Conservation (phyloP, 1,140 invertebrate species). For the Pteromalus puparum region DNA sequence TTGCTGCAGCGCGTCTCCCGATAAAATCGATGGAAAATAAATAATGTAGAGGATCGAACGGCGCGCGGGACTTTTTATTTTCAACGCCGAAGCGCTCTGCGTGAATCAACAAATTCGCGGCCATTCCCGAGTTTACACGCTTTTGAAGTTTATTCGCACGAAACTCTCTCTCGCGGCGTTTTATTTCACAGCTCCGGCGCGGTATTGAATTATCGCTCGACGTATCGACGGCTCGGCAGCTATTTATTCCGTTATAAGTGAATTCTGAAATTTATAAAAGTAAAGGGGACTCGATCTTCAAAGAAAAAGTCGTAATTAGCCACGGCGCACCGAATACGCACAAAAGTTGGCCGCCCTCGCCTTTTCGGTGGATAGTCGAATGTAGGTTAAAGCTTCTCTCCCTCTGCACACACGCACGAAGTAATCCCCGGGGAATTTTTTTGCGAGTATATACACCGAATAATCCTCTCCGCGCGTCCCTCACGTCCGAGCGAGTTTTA, state of each 20-base stretch:
- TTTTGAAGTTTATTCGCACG: conserved; percentile 26
- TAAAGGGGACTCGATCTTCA: not conserved
- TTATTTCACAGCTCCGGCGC: not conserved
- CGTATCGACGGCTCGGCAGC: too few relatives aligned
- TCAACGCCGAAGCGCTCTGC: not conserved
- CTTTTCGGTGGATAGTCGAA: not conserved
- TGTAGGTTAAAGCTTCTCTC: not conserved
- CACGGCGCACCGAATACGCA: not conserved
- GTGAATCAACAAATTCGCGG: conserved; percentile 34
- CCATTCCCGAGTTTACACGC: not conserved
- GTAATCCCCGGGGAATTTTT: not conserved
- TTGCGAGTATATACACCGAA: conserved; percentile 1
- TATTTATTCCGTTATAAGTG: not conserved
- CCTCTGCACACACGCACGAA: too few relatives aligned
- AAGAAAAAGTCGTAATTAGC: not conserved
- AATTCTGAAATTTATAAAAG: not conserved
- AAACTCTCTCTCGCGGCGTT: not conserved
- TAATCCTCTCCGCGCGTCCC: not conserved
- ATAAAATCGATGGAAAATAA: conserved; percentile 47
- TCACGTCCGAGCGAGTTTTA: not conserved
- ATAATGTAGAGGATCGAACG: conserved; percentile 1
- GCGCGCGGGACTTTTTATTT: conserved; percentile 6
- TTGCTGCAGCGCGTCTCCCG: not conserved
- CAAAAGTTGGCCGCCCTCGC: not conserved
- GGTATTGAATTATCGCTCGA: not conserved